phyloP scores from a whole-genome alignment of 2,113 vertebrate species.

The Catharus minimus region DNA sequence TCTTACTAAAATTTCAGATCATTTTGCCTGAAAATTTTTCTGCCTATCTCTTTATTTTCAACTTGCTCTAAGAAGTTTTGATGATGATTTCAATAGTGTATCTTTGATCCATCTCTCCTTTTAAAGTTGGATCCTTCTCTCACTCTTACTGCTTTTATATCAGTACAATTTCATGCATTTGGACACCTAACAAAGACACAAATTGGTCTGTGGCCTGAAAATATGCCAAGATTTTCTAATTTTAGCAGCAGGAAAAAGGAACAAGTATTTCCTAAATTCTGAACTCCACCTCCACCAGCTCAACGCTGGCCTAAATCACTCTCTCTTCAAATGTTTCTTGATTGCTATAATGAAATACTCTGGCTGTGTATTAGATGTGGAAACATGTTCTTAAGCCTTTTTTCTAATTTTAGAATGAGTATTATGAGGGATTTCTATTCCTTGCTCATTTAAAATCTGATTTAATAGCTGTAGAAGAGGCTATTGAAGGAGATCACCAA shows the following conservation, averaged over 20 bases:
- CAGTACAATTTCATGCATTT: background rate
- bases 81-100: background rate
- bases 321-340: constrained; percentile 47
- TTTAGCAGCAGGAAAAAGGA: constrained; percentile 27
- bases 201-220: constrained; percentile 40
- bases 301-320: constrained; percentile 5
- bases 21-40: background rate
- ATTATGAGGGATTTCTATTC: background rate
- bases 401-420: constrained; percentile 28
- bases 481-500: background rate
- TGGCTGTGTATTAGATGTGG: background rate
- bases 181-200: background rate
- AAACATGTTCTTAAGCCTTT: constrained; percentile 4
- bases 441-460: constrained; percentile 8
- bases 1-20: background rate
- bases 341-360: constrained; percentile 52
- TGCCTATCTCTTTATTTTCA: background rate
- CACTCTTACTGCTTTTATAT: background rate
- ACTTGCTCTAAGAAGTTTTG: background rate
- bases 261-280: constrained; percentile 43
- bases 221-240: constrained; percentile 42
- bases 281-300: background rate
- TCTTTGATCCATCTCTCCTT: background rate
- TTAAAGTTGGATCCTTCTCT: background rate
- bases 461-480: background rate